Evolutionary conservation across 2,797 vertebrate genomes (phyloP).

Genomic region (Furcifer pardalis): DNA sequence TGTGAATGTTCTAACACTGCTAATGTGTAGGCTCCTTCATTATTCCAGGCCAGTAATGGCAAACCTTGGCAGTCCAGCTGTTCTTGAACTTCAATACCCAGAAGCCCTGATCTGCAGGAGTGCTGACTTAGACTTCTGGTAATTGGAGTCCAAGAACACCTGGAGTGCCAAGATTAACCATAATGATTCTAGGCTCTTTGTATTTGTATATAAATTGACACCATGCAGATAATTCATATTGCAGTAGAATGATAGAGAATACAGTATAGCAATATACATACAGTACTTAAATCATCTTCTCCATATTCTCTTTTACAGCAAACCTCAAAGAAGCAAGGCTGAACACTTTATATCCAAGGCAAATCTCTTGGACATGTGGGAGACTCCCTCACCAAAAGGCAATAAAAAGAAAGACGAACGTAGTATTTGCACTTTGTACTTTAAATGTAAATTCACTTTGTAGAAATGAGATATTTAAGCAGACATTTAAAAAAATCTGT

Average conservation of each 20-base stretch:
- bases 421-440: conserved; percentile 99
- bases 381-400: conserved; percentile 85
- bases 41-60: too few relatives aligned
- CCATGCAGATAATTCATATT: background rate
- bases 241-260: too few relatives aligned
- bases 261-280: background rate
- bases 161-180: too few relatives aligned
- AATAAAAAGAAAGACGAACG: conserved; percentile 75
- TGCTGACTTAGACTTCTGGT: too few relatives aligned
- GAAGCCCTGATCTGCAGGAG: too few relatives aligned
- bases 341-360: conserved; percentile 62
- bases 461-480: conserved; percentile 96
- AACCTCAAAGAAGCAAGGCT: conserved; percentile 91
- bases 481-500: conserved; percentile 89
- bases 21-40: background rate
- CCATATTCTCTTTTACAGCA: conserved; percentile 76
- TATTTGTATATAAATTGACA: background rate
- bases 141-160: too few relatives aligned
- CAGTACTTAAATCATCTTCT: conserved; percentile 2
- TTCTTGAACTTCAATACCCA: too few relatives aligned
- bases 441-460: conserved; percentile 99
- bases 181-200: background rate
- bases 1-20: background rate
- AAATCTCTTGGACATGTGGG: conserved; percentile 70
- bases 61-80: too few relatives aligned